Conservation (phyloP, 1,140 invertebrate species). For the Pseudomyrmex gracilis region DNA sequence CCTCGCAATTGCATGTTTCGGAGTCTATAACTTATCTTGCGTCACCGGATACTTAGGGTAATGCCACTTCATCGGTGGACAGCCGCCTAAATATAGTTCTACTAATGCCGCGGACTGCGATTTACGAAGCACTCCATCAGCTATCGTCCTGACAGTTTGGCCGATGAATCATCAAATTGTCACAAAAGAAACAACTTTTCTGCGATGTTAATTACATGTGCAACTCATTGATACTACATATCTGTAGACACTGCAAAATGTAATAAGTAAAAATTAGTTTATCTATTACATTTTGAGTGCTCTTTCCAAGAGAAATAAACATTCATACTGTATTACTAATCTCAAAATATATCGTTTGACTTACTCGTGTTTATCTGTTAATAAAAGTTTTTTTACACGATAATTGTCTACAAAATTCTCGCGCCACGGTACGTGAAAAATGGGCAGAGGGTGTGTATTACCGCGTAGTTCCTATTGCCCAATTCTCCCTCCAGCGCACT, state of each 20-base stretch:
- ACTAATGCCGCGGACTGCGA: slow-evolving; percentile 26
- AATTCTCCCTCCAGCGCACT: slow-evolving; percentile 10
- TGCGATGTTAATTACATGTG: too few species aligned
- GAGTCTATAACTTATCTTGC: slow-evolving; percentile 35
- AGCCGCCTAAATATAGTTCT: slow-evolving; percentile 66
- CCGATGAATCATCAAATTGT: slow-evolving; percentile 38
- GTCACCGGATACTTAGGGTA: slow-evolving; percentile 31
- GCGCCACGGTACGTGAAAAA: slow-evolving; percentile 25
- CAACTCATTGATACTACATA: background rate
- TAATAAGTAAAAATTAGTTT: background rate
- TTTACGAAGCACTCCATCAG: slow-evolving; percentile 50
- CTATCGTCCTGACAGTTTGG: slow-evolving; percentile 28
- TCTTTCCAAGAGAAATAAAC: too few species aligned
- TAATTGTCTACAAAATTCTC: slow-evolving; percentile 11
- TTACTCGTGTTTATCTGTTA: background rate
- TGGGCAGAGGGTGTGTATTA: background rate
- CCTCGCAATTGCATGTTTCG: background rate
- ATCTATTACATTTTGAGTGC: too few species aligned
- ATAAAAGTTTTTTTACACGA: background rate
- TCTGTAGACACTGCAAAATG: background rate
- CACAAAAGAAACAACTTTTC: background rate
- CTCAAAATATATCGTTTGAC: background rate
- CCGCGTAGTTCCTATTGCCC: slow-evolving; percentile 24
- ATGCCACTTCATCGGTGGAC: slow-evolving; percentile 56
- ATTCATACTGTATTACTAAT: background rate